Conservation (phyloP, 2,113 vertebrate genomes). For the Vimba vimba region DNA sequence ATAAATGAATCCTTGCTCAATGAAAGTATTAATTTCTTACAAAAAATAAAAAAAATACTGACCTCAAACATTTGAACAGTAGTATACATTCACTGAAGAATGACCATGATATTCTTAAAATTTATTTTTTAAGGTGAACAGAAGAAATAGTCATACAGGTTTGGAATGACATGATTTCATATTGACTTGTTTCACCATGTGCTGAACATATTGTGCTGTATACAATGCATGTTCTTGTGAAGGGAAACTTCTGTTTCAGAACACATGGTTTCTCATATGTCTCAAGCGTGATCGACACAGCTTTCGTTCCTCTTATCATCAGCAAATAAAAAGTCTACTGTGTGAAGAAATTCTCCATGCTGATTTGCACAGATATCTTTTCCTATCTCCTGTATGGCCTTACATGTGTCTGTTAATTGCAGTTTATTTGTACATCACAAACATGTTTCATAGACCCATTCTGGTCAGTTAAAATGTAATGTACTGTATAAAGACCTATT, state of each 20-base stretch:
- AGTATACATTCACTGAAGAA: neutral
- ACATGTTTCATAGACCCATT: neutral
- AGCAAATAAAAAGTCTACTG: neutral
- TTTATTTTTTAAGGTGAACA: neutral
- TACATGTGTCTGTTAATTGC: neutral
- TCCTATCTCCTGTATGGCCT: neutral
- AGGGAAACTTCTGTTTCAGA: conserved; percentile 1
- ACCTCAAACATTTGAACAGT: neutral
- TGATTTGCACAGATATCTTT: conserved; percentile 2
- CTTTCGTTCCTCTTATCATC: conserved; percentile 41
- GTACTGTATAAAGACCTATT: too few species aligned
- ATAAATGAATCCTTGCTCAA: neutral
- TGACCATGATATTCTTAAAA: neutral
- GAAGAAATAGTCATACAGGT: neutral
- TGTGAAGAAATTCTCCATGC: conserved; percentile 19
- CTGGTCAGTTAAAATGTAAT: neutral
- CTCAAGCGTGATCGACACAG: conserved; percentile 15
- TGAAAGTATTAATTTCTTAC: neutral
- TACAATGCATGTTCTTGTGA: conserved; percentile 10
- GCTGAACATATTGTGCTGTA: neutral
- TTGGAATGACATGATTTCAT: neutral
- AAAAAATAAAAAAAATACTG: neutral
- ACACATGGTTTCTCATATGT: conserved; percentile 34
- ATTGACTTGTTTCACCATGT: neutral
- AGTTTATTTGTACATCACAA: neutral